Base-by-base conservation (phyloP, 1,140 invertebrate genomes). In the Trachymyrmex septentrionalis region DNA sequence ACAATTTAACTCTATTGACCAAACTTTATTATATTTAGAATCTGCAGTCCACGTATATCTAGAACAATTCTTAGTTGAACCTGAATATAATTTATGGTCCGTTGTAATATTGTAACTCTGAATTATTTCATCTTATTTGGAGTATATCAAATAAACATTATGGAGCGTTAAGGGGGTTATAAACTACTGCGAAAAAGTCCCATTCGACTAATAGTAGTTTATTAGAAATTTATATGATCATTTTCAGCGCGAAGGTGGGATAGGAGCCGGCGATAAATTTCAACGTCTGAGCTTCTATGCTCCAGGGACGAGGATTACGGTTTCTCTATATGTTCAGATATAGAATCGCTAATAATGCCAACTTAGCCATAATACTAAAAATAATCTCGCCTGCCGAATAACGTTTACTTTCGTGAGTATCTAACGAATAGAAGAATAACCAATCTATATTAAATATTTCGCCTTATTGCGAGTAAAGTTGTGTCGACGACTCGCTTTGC, bases 311-410 rank as follows among this genome's bases (percentile, higher is more conserved):
- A 73, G 85, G 53, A 84, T 75, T 84, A 89, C 53, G 64, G n/a
- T 9, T 57, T 82, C 66, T 59, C 38, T 34, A 48, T 57, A 59
- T 44, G 19, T 24, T 61, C 19, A 34, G 69, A 84, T 84, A 63
- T 75, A 75, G 24, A 75, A 73, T 84, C 50, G 57, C 67, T 89
- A 85, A 90, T 87, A 90, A 73, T 50, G 50, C 44, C 57, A 75
- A 53, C 61, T 87, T 75, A 66, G 19, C 27, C 0, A 21, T 84
- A 66, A 82, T 44, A 82, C 30, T 24, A 63, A 71, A 89, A 88
- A 90, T 88, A 88, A 84, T 50, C 34, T n/a, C 21, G 7, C 1
- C 30, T 80, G 12, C 21, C 30, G 77, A 81, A 81, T 53, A 64
- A 81, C 10, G 9, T 69, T 81, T 69, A 38, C 44, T 34, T 27